Percentiles rank a stretch among this genome's conserved stretches.
Conservation (phyloP, 2,888 invertebrate species). For the Cacoxenus indagator region DNA sequence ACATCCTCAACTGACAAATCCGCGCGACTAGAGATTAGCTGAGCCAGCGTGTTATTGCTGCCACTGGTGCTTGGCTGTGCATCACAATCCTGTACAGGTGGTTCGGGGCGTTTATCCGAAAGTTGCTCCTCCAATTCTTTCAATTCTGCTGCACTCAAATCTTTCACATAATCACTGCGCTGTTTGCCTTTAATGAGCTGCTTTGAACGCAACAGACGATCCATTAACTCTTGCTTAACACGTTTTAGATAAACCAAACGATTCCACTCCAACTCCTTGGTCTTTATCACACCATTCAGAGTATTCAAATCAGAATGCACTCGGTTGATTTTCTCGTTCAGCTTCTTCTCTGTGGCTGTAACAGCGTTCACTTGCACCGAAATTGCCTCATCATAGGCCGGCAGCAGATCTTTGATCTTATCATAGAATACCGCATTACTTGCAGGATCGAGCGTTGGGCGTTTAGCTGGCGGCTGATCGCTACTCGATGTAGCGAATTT, state of each 20-base stretch:
- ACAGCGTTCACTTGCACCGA: constrained; percentile 72
- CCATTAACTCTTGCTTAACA: constrained; percentile 85
- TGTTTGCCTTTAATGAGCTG: constrained; percentile 73
- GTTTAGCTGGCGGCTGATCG: constrained; percentile 14
- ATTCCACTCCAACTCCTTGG: constrained; percentile 90
- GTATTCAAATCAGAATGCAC: constrained; percentile 78
- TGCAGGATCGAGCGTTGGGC: constrained; percentile 23
- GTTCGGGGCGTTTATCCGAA: constrained; percentile 31
- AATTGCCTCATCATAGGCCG: constrained; percentile 50
- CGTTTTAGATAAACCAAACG: constrained; percentile 85
- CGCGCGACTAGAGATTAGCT: not conserved
- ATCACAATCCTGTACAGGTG: constrained; percentile 21
- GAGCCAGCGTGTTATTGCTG: too few relatives aligned
- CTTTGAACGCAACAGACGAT: constrained; percentile 79
- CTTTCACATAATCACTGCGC: constrained; percentile 37
- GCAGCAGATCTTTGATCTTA: constrained; percentile 53
- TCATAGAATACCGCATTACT: constrained; percentile 56
- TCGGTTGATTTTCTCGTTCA: constrained; percentile 77
- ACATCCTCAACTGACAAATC: not conserved
- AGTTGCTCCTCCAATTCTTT: constrained; percentile 41
- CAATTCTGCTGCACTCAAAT: constrained; percentile 39
- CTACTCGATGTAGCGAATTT: too few relatives aligned
- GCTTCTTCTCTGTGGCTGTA: constrained; percentile 75
- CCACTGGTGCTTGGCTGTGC: constrained; percentile 35
- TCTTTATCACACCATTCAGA: constrained; percentile 80